phyloP scores from a whole-genome alignment of 2,888 invertebrate genomes.

The Hermodice carunculata region DNA sequence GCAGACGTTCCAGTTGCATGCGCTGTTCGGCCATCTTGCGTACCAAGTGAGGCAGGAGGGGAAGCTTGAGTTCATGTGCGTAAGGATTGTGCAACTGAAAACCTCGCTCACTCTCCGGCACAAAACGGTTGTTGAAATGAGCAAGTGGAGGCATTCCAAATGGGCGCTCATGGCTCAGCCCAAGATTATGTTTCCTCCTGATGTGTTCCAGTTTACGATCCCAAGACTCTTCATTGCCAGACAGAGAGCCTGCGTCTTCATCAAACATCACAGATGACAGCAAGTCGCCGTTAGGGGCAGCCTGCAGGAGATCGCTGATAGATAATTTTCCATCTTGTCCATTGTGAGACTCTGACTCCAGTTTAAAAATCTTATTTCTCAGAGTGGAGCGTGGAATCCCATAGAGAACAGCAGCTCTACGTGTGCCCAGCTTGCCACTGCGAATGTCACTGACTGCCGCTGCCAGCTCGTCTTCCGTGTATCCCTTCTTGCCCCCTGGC shows the following conservation, averaged over 20 bases:
- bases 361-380: slow-evolving; percentile 85
- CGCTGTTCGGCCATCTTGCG: slow-evolving; percentile 67
- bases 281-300: not conserved
- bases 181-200: slow-evolving; percentile 62
- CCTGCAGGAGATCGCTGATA: slow-evolving; percentile 31
- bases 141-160: slow-evolving; percentile 35
- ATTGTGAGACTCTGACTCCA: slow-evolving; percentile 50
- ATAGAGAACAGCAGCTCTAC: slow-evolving; percentile 94
- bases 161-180: slow-evolving; percentile 35
- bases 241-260: not conserved
- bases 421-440: slow-evolving; percentile 90
- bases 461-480: slow-evolving; percentile 96
- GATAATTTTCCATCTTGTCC: slow-evolving; percentile 20
- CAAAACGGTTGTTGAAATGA: slow-evolving; percentile 2
- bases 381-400: slow-evolving; percentile 97
- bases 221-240: slow-evolving; percentile 25
- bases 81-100: slow-evolving; percentile 33
- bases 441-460: slow-evolving; percentile 95
- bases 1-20: slow-evolving; percentile 58
- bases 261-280: not conserved
- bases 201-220: slow-evolving; percentile 57
- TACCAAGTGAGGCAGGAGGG: slow-evolving; percentile 66
- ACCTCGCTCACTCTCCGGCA: slow-evolving; percentile 4
- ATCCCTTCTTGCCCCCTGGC: slow-evolving; percentile 71
- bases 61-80: slow-evolving; percentile 55